phyloP scores from a whole-genome alignment of 2,797 vertebrate genomes.

The Amniataba percoides region DNA sequence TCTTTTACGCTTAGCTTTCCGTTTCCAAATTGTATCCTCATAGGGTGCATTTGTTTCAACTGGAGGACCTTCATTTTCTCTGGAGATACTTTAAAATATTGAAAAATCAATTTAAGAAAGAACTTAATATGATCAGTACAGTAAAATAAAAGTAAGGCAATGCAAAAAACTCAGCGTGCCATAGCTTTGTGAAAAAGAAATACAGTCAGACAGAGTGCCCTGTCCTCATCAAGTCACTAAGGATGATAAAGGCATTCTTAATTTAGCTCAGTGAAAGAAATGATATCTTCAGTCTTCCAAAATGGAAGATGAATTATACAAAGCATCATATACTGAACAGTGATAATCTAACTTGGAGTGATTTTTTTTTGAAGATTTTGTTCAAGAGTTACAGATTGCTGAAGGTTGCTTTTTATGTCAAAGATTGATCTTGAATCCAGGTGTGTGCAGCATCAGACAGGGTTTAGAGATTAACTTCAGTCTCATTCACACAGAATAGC shows the following conservation, averaged over 20 bases:
- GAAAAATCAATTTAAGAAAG: slow-evolving; percentile 58
- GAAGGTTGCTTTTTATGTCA: neutral
- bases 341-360: neutral
- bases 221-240: slow-evolving; percentile 32
- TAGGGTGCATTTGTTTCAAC: slow-evolving; percentile 41
- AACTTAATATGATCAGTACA: slow-evolving; percentile 35
- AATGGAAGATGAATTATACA: slow-evolving; percentile 29
- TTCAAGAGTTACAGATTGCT: neutral
- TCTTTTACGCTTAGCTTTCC: slow-evolving; percentile 28
- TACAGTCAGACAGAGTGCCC: slow-evolving; percentile 2
- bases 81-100: slow-evolving; percentile 55
- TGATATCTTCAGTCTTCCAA: slow-evolving; percentile 21
- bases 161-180: neutral
- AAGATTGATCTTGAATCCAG: neutral
- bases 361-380: neutral
- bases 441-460: neutral
- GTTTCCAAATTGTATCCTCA: slow-evolving; percentile 62
- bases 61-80: neutral
- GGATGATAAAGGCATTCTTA: slow-evolving; percentile 44
- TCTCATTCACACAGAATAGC: neutral
- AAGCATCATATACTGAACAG: neutral
- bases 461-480: neutral
- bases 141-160: slow-evolving; percentile 25
- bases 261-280: slow-evolving; percentile 41
- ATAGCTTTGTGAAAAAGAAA: slow-evolving; percentile 30